Percentiles rank a stretch among this genome's conserved stretches.
phyloP scores from a whole-genome alignment of 2,113 vertebrate genomes.

The Ivindomyrus marchei region DNA sequence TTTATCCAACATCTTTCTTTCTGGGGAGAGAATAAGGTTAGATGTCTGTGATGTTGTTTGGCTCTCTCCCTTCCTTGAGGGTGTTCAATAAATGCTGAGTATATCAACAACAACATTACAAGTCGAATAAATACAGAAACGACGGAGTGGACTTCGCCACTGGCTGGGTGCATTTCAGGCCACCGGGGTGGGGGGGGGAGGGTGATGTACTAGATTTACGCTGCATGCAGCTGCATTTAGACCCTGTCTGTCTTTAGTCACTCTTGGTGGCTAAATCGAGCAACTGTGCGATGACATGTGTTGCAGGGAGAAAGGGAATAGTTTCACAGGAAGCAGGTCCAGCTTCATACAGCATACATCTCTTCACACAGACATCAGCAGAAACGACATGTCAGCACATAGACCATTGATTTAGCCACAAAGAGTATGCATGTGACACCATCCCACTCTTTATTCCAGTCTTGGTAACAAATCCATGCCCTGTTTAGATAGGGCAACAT shows the following conservation, averaged over 20 bases:
- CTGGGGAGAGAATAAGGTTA: not conserved
- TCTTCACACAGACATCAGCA: not conserved
- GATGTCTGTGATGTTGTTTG: not conserved
- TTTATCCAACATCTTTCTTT: not conserved
- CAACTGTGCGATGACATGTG: not conserved
- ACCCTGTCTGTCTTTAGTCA: not conserved
- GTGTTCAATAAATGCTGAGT: constrained; percentile 26
- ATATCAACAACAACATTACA: constrained; percentile 48
- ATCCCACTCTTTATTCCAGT: not conserved
- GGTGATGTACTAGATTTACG: not conserved
- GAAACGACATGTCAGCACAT: not conserved
- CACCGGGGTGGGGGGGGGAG: not conserved
- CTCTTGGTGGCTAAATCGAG: not conserved
- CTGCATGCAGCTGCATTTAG: not conserved
- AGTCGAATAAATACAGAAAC: constrained; percentile 40
- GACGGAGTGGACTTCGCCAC: not conserved
- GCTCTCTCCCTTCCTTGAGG: not conserved
- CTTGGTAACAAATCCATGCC: not conserved
- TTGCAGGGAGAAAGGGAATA: not conserved
- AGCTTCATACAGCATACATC: not conserved
- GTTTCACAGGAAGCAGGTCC: not conserved
- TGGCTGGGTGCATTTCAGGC: not conserved
- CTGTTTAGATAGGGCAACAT: not conserved
- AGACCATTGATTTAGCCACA: not conserved
- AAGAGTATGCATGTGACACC: not conserved